Percentiles rank a stretch among this genome's conserved stretches.
phyloP scores from a whole-genome alignment of 2,113 vertebrate species.

The Paradisaea rubra region DNA sequence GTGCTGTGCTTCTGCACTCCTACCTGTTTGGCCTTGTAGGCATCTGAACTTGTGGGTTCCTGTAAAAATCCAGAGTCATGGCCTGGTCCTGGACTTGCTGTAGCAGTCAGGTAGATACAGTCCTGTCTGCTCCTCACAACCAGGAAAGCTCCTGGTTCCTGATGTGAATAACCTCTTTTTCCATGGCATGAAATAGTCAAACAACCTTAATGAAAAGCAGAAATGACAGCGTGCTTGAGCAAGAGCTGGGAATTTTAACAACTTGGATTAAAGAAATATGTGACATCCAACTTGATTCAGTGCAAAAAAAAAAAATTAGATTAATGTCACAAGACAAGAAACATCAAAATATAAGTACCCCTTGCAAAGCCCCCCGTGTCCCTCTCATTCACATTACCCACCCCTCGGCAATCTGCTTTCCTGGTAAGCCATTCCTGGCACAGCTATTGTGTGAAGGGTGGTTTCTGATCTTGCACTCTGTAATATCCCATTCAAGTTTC shows the following conservation, averaged over 20 bases:
- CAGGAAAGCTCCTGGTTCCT: not conserved
- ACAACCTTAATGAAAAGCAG: conserved; percentile 5
- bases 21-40: rapidly evolving
- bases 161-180: not conserved
- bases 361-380: not conserved
- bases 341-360: not conserved
- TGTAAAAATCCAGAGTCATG: not conserved
- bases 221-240: not conserved
- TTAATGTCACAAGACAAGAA: not conserved
- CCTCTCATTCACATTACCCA: not conserved
- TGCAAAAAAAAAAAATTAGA: not conserved
- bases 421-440: not conserved
- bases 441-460: not conserved
- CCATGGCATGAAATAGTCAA: not conserved
- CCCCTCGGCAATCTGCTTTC: not conserved
- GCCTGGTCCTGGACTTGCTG: not conserved
- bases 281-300: not conserved
- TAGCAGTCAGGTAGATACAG: not conserved
- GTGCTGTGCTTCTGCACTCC: not conserved
- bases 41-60: not conserved
- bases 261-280: not conserved
- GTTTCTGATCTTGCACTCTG: conserved; percentile 3
- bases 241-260: not conserved
- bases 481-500: conserved; percentile 35
- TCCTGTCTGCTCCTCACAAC: not conserved